These are phyloP conservation scores for Gortyna flavago DNA, from an alignment of 2,888 invertebrate species.

Conservation along the genomic window DNA sequence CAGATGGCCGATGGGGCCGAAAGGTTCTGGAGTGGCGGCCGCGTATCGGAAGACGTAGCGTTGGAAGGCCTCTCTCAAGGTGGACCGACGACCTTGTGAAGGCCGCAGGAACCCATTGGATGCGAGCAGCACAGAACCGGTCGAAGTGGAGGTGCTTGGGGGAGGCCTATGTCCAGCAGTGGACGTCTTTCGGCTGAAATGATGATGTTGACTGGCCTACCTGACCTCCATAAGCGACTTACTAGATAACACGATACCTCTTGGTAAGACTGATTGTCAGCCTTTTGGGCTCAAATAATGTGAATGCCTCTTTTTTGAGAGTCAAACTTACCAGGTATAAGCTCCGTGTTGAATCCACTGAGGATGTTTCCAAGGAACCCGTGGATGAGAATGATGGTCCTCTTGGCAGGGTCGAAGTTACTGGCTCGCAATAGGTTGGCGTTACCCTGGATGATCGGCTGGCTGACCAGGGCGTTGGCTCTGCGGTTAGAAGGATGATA, in stretches of 20 bases:
- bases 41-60: too few relatives aligned
- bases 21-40: too few relatives aligned
- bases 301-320: neutral
- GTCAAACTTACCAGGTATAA: slow-evolving; percentile 71
- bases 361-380: slow-evolving; percentile 68
- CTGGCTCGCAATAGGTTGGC: slow-evolving; percentile 50
- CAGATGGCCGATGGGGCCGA: too few relatives aligned
- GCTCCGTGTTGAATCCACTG: slow-evolving; percentile 68
- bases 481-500: slow-evolving; percentile 40
- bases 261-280: neutral
- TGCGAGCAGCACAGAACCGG: too few relatives aligned
- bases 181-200: too few relatives aligned
- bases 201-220: too few relatives aligned
- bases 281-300: neutral
- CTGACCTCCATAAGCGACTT: too few relatives aligned
- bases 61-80: too few relatives aligned
- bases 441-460: slow-evolving; percentile 68
- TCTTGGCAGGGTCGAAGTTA: slow-evolving; percentile 61
- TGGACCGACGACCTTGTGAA: too few relatives aligned
- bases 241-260: neutral
- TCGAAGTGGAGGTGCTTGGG: too few relatives aligned
- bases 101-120: too few relatives aligned
- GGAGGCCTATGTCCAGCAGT: too few relatives aligned
- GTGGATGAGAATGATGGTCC: slow-evolving; percentile 70
- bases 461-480: slow-evolving; percentile 67